phyloP scores from a whole-genome alignment of 2,888 invertebrate species.

The Phyllotreta striolata region DNA sequence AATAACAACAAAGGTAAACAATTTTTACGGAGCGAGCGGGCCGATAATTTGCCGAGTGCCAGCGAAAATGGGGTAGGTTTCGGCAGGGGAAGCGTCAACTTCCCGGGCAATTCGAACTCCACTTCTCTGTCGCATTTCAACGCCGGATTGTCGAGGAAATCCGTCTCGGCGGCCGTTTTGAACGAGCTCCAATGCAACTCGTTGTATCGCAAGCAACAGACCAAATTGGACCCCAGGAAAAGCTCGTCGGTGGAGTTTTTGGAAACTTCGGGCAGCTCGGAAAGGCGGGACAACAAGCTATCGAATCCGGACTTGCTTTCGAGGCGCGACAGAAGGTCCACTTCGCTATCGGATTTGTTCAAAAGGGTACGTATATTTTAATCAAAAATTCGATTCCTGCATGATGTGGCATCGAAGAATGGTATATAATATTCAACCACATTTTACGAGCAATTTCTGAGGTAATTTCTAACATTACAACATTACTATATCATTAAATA shows the following conservation, averaged over 20 bases:
- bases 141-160: constrained; percentile 32
- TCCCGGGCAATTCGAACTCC: neutral
- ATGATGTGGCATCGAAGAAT: too few relatives aligned
- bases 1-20: constrained; percentile 29
- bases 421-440: too few relatives aligned
- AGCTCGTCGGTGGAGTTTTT: constrained; percentile 38
- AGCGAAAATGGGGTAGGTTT: constrained; percentile 1
- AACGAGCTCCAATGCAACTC: constrained; percentile 34
- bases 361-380: constrained; percentile 29
- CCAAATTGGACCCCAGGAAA: constrained; percentile 35
- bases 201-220: constrained; percentile 34
- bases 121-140: neutral
- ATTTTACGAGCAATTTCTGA: too few relatives aligned
- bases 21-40: neutral
- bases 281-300: constrained; percentile 5
- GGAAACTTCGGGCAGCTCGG: constrained; percentile 7
- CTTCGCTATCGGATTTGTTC: constrained; percentile 31
- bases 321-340: constrained; percentile 27
- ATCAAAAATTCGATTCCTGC: too few relatives aligned
- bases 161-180: constrained; percentile 35
- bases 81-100: neutral
- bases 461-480: too few relatives aligned
- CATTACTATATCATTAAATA: too few relatives aligned
- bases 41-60: neutral
- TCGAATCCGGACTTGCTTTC: neutral